Evolutionary conservation across 2,113 vertebrate genomes (phyloP).

Genomic region (Cebus imitator): DNA sequence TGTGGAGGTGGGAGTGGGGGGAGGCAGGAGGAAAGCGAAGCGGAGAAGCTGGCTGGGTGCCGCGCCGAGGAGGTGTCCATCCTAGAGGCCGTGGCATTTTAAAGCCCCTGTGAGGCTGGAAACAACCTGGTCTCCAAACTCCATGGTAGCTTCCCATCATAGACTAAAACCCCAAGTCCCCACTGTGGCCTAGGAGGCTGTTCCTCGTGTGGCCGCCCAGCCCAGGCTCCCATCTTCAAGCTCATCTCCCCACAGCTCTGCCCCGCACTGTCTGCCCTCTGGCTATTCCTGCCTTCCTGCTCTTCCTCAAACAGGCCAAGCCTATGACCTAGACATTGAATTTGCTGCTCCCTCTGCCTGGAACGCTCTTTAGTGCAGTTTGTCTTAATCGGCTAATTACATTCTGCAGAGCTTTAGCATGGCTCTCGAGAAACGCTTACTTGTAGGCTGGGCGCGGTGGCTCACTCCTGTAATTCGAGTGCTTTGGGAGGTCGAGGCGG

Average conservation of each 20-base stretch:
- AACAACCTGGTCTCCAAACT: background rate
- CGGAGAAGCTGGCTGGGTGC: too few species aligned
- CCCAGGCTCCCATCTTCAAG: background rate
- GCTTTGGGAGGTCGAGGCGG: too few species aligned
- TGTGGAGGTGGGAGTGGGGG: accelerated
- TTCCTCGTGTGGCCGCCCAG: background rate
- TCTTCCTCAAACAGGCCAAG: background rate
- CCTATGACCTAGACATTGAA: background rate
- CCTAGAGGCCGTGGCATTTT: background rate
- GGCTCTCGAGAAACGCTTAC: background rate
- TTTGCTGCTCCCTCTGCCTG: background rate
- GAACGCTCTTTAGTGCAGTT: background rate
- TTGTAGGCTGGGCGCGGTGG: background rate
- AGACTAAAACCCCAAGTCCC: background rate
- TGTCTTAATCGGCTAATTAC: background rate
- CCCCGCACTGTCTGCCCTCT: background rate
- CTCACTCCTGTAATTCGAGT: too few species aligned
- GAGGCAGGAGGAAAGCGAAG: background rate
- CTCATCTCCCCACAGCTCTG: background rate
- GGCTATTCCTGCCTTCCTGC: background rate
- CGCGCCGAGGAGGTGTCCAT: background rate
- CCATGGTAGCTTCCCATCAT: too few species aligned
- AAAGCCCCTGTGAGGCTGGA: background rate
- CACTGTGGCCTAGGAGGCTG: accelerated
- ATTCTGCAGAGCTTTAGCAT: background rate